Evolutionary conservation across 2,888 invertebrate species (phyloP).

Genomic region (Lasioglossum leucozonium): DNA sequence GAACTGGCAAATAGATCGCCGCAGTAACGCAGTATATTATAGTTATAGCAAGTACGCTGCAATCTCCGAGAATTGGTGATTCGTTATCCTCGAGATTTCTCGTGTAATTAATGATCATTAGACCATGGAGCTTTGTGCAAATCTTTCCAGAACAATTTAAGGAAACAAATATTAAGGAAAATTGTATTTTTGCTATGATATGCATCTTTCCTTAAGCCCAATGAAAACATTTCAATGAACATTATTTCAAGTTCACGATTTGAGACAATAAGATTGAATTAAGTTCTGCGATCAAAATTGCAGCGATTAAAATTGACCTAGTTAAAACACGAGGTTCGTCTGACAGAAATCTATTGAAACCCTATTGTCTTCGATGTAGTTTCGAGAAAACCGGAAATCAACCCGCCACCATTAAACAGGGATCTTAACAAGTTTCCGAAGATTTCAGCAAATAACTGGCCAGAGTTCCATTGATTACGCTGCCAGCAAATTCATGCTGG

Average conservation of each 20-base stretch:
- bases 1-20: not conserved
- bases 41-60: not conserved
- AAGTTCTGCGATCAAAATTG: not conserved
- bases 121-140: not conserved
- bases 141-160: not conserved
- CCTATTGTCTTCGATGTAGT: not conserved
- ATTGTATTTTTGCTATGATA: not conserved
- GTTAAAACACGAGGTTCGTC: not conserved
- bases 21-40: not conserved
- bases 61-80: not conserved
- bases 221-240: not conserved
- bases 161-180: not conserved
- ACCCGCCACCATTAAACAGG: not conserved
- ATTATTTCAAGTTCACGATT: not conserved
- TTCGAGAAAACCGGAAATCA: not conserved
- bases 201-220: not conserved
- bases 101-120: not conserved
- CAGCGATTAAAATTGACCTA: not conserved
- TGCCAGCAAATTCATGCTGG: not conserved
- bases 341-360: not conserved
- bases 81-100: not conserved
- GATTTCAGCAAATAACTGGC: not conserved
- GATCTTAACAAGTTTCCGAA: not conserved
- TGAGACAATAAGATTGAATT: no score
- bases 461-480: not conserved